A percentile compares a stretch with the other conserved stretches of the same genome.
Conservation (phyloP, 2,797 vertebrate species). For the Amazona ochrocephala region DNA sequence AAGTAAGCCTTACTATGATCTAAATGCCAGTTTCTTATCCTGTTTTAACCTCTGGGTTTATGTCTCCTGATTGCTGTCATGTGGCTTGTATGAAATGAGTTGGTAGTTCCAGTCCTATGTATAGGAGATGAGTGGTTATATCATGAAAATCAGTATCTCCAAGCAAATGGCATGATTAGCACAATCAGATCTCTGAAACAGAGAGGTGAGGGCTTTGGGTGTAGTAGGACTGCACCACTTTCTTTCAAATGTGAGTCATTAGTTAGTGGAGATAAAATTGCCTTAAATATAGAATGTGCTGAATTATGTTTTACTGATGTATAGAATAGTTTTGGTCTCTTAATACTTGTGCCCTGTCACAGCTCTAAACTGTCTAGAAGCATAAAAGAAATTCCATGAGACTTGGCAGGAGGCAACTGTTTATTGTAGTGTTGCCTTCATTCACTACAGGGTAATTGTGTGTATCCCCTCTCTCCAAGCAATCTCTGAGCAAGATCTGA, state of each 20-base stretch:
- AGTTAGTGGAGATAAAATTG: not conserved
- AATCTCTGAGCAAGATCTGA: not conserved
- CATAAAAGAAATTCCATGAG: not conserved
- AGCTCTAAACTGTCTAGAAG: not conserved
- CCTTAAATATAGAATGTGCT: not conserved
- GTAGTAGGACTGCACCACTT: not conserved
- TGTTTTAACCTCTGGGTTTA: not conserved
- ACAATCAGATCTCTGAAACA: not conserved
- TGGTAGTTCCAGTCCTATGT: not conserved
- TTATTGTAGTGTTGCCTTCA: not conserved
- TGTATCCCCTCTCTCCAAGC: not conserved
- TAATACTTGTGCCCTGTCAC: accelerated
- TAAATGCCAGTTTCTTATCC: not conserved
- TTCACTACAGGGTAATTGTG: not conserved
- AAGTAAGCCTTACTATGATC: not conserved
- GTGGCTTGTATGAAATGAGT: not conserved
- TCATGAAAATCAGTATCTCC: not conserved
- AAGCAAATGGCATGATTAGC: not conserved
- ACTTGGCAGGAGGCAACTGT: not conserved
- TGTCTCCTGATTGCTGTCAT: not conserved
- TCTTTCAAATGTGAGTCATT: not conserved
- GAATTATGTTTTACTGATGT: not conserved
- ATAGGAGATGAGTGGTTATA: not conserved
- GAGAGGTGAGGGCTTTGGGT: not conserved
- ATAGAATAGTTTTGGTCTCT: not conserved